Evolutionary conservation across 2,113 vertebrate genomes (phyloP).

Genomic region (Probosciger aterrimus): DNA sequence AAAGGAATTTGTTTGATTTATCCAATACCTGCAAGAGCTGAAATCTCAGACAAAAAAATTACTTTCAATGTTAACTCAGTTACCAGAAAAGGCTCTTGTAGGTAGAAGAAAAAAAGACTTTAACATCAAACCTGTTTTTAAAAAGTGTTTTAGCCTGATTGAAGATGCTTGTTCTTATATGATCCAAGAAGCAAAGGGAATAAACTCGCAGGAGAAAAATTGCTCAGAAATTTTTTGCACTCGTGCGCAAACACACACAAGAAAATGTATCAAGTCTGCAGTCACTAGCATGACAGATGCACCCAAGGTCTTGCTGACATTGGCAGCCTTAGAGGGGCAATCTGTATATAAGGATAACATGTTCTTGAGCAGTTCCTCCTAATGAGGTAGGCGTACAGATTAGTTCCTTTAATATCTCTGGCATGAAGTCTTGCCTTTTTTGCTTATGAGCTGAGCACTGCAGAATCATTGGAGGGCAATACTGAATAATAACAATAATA

Average conservation of each 20-base stretch:
- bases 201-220: neutral
- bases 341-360: neutral
- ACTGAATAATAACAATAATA: neutral
- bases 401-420: slow-evolving; percentile 31
- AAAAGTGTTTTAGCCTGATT: neutral
- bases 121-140: neutral
- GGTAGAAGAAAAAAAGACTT: neutral
- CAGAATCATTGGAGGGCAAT: neutral
- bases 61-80: neutral
- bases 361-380: slow-evolving; percentile 28
- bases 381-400: neutral
- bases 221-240: neutral
- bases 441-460: neutral
- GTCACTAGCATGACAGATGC: slow-evolving; percentile 24
- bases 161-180: neutral
- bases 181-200: neutral
- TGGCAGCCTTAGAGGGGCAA: slow-evolving; percentile 49
- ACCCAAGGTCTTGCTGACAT: slow-evolving; percentile 58
- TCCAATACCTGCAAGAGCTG: neutral
- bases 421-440: neutral
- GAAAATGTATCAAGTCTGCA: neutral
- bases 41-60: neutral
- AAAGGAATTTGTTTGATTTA: neutral
- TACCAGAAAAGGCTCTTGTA: neutral
- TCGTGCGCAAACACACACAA: neutral